phyloP scores from a whole-genome alignment of 2,797 vertebrate genomes.

The Coccyzus lansbergi region DNA sequence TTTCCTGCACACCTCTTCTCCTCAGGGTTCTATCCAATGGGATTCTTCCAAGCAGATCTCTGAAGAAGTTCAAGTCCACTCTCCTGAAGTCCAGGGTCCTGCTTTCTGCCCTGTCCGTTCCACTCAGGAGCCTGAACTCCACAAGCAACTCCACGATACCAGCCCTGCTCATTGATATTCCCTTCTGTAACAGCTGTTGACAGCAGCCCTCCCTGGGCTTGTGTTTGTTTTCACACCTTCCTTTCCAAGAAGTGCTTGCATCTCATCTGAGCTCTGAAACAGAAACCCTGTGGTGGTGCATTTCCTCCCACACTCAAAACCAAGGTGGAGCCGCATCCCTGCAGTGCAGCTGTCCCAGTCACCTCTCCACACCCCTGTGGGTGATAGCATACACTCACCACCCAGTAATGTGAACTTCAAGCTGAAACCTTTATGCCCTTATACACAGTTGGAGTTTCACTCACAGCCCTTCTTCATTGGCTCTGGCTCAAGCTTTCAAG shows the following conservation, averaged over 20 bases:
- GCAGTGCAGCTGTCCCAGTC: fast-evolving
- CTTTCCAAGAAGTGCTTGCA: background rate
- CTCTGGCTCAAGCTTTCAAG: background rate
- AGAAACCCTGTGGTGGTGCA: fast-evolving
- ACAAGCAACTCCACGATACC: background rate
- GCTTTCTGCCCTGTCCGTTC: background rate
- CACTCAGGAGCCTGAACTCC: background rate
- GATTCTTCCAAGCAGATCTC: background rate
- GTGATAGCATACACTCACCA: fast-evolving
- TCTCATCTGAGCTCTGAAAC: background rate
- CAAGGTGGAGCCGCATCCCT: fast-evolving
- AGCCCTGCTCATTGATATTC: background rate
- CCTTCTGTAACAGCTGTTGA: background rate
- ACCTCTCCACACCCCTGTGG: fast-evolving
- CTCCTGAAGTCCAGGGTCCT: background rate
- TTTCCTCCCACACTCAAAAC: background rate
- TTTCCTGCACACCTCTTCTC: background rate
- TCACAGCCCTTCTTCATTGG: background rate
- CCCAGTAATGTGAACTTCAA: background rate
- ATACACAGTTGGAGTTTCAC: background rate
- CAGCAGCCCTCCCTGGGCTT: background rate
- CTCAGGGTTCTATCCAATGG: background rate
- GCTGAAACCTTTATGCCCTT: background rate
- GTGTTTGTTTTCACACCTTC: background rate
- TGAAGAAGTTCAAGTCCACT: background rate